Evolutionary conservation across 2,797 vertebrate genomes (phyloP).

Genomic region (Eulemur rubriventer): DNA sequence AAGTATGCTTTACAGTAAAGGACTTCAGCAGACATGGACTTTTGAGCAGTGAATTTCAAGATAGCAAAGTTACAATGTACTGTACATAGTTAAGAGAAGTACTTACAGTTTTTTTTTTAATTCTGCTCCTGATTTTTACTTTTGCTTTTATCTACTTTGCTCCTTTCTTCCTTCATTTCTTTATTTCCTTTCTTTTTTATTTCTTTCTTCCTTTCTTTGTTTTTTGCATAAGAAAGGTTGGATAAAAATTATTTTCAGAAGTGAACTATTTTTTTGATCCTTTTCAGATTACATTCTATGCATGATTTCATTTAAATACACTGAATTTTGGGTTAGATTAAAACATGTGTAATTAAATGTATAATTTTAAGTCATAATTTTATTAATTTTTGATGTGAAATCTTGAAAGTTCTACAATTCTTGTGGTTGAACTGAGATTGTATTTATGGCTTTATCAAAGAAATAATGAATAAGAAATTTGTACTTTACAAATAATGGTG

Average conservation of each 20-base stretch:
- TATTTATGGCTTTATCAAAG: background rate
- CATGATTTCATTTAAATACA: background rate
- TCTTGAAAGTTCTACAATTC: background rate
- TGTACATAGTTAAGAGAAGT: background rate
- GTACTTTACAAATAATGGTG: background rate
- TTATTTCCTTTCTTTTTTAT: background rate
- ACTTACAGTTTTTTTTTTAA: background rate
- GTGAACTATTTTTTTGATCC: background rate
- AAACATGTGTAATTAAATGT: background rate
- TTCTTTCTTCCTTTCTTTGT: background rate
- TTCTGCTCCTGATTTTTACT: background rate
- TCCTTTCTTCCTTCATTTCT: rapidly evolving
- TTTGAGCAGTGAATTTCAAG: background rate
- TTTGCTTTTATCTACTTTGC: background rate
- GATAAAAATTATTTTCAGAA: background rate
- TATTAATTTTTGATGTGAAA: background rate
- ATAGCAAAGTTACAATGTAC: background rate
- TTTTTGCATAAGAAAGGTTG: background rate
- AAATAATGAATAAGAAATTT: background rate
- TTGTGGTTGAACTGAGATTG: background rate
- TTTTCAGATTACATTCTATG: background rate
- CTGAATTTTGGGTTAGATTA: background rate
- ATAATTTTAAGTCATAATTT: background rate
- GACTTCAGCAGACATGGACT: background rate
- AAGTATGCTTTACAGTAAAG: background rate